Conservation (phyloP, 2,888 invertebrate genomes). For the Mythimna loreyi region DNA sequence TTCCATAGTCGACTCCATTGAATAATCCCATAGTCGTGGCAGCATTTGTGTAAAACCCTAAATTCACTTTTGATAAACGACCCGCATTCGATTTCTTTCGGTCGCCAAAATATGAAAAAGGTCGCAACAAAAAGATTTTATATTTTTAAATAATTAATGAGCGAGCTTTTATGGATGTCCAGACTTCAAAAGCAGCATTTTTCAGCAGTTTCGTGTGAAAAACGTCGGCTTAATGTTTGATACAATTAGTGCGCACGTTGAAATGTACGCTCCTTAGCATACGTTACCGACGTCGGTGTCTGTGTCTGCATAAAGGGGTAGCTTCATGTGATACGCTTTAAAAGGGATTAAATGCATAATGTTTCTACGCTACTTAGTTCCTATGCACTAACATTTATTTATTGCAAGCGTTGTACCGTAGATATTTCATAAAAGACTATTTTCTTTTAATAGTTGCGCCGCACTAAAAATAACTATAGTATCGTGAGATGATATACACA, state of each 20-base stretch:
- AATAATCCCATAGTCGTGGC: too few species aligned
- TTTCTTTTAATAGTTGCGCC: too few species aligned
- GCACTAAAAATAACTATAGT: too few species aligned
- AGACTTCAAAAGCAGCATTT: conserved; percentile 36
- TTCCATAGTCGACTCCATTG: too few species aligned
- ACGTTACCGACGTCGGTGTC: conserved; percentile 7
- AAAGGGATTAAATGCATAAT: background rate
- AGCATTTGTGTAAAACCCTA: conserved; percentile 46
- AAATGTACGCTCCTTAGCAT: conserved; percentile 25
- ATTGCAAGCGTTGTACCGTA: background rate
- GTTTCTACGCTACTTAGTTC: background rate
- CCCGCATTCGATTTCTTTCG: conserved; percentile 42
- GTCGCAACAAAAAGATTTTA: conserved; percentile 35
- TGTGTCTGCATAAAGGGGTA: background rate
- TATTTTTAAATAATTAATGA: conserved; percentile 42
- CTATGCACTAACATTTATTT: background rate
- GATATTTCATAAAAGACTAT: background rate
- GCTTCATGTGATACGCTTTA: background rate
- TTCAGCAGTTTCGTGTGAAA: conserved; percentile 31
- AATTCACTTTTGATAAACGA: conserved; percentile 40
- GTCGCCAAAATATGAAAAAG: conserved; percentile 35
- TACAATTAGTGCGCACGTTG: conserved; percentile 25
- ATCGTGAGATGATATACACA: too few species aligned
- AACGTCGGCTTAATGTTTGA: conserved; percentile 30
- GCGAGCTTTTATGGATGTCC: conserved; percentile 38